Evolutionary conservation across 2,888 invertebrate species (phyloP).

Genomic region (Euclidia mi): DNA sequence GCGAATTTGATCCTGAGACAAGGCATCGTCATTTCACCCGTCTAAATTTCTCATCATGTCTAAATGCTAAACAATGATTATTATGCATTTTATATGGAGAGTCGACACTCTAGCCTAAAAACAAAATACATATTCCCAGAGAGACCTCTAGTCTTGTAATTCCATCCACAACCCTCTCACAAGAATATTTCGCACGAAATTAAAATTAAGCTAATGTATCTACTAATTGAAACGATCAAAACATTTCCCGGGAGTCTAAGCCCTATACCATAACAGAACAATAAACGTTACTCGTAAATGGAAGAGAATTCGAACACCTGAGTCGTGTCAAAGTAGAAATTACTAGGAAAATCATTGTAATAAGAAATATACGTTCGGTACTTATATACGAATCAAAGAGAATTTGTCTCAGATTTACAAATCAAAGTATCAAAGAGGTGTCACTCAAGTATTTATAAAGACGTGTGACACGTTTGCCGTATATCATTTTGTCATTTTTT

Average conservation of each 20-base stretch:
- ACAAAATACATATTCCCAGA: no score
- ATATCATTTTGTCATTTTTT: constrained; percentile 74
- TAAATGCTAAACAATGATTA: no score
- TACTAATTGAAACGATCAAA: background rate
- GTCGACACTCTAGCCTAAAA: no score
- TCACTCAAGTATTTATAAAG: constrained; percentile 74
- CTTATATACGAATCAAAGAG: constrained; percentile 54
- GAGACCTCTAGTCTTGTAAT: no score
- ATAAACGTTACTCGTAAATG: background rate
- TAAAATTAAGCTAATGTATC: constrained; percentile 6
- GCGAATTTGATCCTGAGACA: no score
- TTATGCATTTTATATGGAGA: no score
- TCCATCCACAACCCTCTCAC: no score
- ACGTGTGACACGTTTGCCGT: constrained; percentile 70
- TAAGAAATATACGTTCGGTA: constrained; percentile 27
- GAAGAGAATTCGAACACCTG: constrained; percentile 9
- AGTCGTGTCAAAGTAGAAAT: constrained; percentile 27
- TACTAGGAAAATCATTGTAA: constrained; percentile 20
- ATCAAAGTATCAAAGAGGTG: constrained; percentile 80
- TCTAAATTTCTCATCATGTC: no score
- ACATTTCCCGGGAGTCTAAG: no score
- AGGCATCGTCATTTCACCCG: no score
- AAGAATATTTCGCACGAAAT: no score
- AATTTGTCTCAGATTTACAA: constrained; percentile 59
- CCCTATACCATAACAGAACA: background rate